Percentiles rank a stretch among this genome's conserved stretches.
These are phyloP conservation scores for Circaetus gallicus DNA, from an alignment of 2,113 vertebrate species.

Conservation along the genomic window DNA sequence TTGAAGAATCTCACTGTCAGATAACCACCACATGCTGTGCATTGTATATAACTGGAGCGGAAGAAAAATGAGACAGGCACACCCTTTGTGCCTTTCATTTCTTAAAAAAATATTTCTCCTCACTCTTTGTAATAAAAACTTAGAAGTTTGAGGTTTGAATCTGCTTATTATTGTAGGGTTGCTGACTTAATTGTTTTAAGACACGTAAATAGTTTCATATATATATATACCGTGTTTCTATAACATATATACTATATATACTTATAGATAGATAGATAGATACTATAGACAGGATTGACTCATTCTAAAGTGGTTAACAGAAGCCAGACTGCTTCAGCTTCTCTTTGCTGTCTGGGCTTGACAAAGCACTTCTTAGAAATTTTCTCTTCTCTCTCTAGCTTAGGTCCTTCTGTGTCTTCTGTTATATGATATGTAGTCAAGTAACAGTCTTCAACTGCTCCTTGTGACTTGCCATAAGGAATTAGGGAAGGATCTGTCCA, in stretches of 20 bases:
- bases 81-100: not conserved
- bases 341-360: not conserved
- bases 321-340: not conserved
- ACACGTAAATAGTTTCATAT: not conserved
- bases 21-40: not conserved
- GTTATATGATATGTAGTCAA: not conserved
- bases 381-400: not conserved
- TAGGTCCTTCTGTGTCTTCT: not conserved
- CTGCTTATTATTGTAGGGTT: not conserved
- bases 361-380: not conserved
- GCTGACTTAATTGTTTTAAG: not conserved
- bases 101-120: not conserved
- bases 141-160: not conserved
- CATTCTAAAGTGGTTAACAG: not conserved
- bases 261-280: not conserved
- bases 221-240: not conserved
- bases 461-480: not conserved
- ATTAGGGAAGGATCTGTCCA: not conserved
- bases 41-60: not conserved
- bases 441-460: not conserved
- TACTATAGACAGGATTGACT: not conserved
- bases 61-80: conserved; percentile 19
- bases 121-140: not conserved
- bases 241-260: not conserved
- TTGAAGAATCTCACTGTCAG: conserved; percentile 14